Conservation (phyloP, 2,113 vertebrate species). For the Ginglymostoma cirratum region DNA sequence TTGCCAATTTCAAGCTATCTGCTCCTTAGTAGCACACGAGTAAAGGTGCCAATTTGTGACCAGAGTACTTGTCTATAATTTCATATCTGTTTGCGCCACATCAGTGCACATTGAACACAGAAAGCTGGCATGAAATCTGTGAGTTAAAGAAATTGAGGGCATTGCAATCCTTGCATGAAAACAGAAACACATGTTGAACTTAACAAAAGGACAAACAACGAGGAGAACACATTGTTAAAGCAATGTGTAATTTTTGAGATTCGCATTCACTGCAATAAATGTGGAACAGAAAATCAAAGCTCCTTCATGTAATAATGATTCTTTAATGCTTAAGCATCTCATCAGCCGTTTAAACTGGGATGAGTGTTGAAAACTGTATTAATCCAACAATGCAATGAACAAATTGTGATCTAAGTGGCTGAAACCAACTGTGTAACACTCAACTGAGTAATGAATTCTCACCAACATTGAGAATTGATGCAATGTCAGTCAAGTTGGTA, state of each 20-base stretch:
- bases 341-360: not conserved
- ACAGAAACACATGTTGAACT: not conserved
- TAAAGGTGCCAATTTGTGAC: conserved; percentile 18
- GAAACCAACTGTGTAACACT: not conserved
- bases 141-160: not conserved
- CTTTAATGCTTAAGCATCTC: not conserved
- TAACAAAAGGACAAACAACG: not conserved
- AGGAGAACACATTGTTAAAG: no score
- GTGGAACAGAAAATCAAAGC: not conserved
- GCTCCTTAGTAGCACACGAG: not conserved
- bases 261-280: not conserved
- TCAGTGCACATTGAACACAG: conserved; percentile 4
- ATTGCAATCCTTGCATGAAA: not conserved
- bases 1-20: conserved; percentile 18
- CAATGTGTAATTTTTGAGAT: not conserved
- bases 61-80: not conserved
- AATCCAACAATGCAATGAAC: not conserved
- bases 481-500: not conserved
- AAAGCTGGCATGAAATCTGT: not conserved
- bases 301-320: not conserved
- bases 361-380: not conserved
- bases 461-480: not conserved
- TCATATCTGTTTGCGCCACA: not conserved
- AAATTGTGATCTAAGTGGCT: not conserved
- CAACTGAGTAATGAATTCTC: not conserved